These are phyloP conservation scores for Willisornis vidua DNA, from an alignment of 2,113 vertebrate species.

Conservation along the genomic window DNA sequence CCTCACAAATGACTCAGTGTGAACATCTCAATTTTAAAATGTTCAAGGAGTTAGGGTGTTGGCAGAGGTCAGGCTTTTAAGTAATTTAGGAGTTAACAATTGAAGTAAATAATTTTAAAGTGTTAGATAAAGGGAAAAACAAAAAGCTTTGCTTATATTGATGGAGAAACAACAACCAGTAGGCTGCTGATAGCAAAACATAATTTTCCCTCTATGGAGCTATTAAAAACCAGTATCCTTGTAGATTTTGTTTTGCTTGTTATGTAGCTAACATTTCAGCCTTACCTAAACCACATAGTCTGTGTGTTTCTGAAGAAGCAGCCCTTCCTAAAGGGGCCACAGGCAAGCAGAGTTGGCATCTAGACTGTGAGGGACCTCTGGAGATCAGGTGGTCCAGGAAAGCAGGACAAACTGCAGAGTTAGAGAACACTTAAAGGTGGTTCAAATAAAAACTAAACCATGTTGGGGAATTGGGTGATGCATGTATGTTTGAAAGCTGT, in stretches of 20 bases:
- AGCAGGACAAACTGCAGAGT: not conserved
- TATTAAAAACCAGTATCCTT: not conserved
- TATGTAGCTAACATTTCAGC: not conserved
- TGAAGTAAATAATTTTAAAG: not conserved
- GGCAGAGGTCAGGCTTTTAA: not conserved
- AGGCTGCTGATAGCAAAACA: not conserved
- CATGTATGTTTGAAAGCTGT: not conserved
- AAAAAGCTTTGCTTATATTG: not conserved
- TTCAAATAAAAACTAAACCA: not conserved
- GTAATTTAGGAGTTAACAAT: not conserved
- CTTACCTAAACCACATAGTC: not conserved
- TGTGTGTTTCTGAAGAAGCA: not conserved
- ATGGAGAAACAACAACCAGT: not conserved
- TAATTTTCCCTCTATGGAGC: not conserved
- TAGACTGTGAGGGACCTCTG: not conserved
- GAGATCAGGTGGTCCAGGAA: not conserved
- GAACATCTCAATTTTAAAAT: not conserved
- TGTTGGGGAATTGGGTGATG: not conserved
- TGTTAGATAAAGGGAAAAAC: not conserved
- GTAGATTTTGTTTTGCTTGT: not conserved
- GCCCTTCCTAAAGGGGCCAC: not conserved
- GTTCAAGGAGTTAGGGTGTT: not conserved
- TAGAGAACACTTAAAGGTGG: not conserved
- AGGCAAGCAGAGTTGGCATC: not conserved
- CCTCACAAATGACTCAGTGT: not conserved